A percentile compares a stretch with the other conserved stretches of the same genome.
These are phyloP conservation scores for Bombyx huttoni DNA, from an alignment of 2,888 invertebrate genomes.

Conservation along the genomic window DNA sequence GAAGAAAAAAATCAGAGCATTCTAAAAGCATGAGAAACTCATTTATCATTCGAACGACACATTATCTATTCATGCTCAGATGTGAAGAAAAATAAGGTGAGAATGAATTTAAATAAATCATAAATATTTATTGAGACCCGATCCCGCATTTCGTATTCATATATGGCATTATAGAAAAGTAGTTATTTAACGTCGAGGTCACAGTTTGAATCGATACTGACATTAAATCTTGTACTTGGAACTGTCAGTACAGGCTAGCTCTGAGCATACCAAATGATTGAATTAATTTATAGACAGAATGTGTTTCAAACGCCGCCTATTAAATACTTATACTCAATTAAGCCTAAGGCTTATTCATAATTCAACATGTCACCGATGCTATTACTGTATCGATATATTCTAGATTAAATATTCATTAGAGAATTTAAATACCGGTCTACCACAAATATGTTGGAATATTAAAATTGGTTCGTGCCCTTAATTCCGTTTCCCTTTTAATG, in stretches of 20 bases:
- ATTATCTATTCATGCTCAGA: neutral
- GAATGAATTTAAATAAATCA: neutral
- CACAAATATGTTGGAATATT: neutral
- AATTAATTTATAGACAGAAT: constrained; percentile 19
- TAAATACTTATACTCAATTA: constrained; percentile 21
- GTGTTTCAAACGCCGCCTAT: constrained; percentile 10
- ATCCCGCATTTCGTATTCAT: constrained; percentile 3
- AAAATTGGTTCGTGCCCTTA: neutral
- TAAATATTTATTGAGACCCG: constrained; percentile 3
- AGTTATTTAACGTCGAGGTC: neutral
- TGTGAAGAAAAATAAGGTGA: neutral
- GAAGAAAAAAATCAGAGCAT: neutral
- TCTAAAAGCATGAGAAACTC: neutral
- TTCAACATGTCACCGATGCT: constrained; percentile 22
- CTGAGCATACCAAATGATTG: constrained; percentile 4
- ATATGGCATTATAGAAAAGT: neutral
- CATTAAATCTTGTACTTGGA: neutral
- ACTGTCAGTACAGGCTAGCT: neutral
- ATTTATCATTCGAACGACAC: neutral
- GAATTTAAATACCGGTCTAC: constrained; percentile 3
- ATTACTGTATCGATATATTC: constrained; percentile 17
- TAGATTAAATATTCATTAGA: constrained; percentile 19
- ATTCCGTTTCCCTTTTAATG: neutral
- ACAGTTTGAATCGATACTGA: neutral
- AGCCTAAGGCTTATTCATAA: constrained; percentile 21